Evolutionary conservation across 2,113 vertebrate species (phyloP).

Genomic region (Fukomys damarensis): DNA sequence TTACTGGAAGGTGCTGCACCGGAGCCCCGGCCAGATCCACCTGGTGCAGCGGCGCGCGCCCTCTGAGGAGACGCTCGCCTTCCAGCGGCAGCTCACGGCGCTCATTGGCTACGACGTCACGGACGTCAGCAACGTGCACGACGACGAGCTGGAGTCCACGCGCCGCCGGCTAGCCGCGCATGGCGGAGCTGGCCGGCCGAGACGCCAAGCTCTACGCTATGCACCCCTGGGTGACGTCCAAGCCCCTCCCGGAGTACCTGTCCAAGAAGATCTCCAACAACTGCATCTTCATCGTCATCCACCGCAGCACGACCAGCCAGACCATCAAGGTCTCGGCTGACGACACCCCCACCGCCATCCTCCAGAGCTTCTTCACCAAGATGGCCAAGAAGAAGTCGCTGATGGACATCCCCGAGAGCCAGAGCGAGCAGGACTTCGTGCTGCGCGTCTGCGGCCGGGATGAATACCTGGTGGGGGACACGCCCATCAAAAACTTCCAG

Average conservation of each 20-base stretch:
- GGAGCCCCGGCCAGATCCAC: conserved; percentile 94
- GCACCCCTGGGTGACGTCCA: conserved; percentile 96
- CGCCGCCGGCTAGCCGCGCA: conserved; percentile 94
- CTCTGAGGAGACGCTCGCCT: conserved; percentile 90
- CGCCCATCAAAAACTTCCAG: conserved; percentile 94
- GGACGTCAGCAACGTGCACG: conserved; percentile 96
- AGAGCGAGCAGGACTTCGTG: conserved; percentile 93
- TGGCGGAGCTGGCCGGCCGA: conserved; percentile 91
- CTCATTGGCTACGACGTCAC: conserved; percentile 98
- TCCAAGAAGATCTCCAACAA: conserved; percentile 91
- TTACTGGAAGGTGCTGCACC: conserved; percentile 95
- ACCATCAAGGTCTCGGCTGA: conserved; percentile 96
- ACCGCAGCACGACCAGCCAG: conserved; percentile 93
- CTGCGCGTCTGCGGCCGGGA: conserved; percentile 96
- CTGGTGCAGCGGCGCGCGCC: conserved; percentile 90
- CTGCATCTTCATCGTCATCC: conserved; percentile 94
- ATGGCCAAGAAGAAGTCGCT: conserved; percentile 94
- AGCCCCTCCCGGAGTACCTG: conserved; percentile 93
- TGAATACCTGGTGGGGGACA: conserved; percentile 95
- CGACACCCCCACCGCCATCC: conserved; percentile 92
- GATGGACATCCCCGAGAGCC: conserved; percentile 92
- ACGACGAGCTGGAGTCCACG: conserved; percentile 97
- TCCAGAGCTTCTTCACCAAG: conserved; percentile 95
- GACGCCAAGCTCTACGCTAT: conserved; percentile 95
- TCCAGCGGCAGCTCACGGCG: conserved; percentile 94